Conservation (phyloP, 2,888 invertebrate genomes). For the Hypercompe scribonia region DNA sequence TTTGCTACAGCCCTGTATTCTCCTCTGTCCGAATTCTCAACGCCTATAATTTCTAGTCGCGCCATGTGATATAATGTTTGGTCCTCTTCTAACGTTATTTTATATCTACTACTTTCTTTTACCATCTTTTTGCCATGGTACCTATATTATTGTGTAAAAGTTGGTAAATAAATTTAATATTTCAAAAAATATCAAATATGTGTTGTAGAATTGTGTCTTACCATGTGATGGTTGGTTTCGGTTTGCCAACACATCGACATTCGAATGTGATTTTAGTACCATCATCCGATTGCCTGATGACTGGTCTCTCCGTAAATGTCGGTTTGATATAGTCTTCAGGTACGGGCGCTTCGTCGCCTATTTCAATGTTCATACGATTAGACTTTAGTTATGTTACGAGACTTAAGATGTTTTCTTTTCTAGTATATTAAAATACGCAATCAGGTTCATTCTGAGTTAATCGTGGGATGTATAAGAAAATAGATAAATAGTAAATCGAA, state of each 20-base stretch:
- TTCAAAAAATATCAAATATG: constrained; percentile 36
- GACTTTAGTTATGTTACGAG: constrained; percentile 53
- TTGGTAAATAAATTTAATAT: constrained; percentile 47
- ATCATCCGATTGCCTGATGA: constrained; percentile 98
- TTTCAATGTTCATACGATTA: constrained; percentile 68
- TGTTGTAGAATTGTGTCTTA: constrained; percentile 83
- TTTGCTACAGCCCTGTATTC: constrained; percentile 97
- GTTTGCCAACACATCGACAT: constrained; percentile 98
- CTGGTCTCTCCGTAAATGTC: constrained; percentile 98
- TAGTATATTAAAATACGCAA: constrained; percentile 67
- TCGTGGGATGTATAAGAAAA: constrained; percentile 74
- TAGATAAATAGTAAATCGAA: constrained; percentile 68
- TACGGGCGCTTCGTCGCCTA: constrained; percentile 98
- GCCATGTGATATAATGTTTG: constrained; percentile 97
- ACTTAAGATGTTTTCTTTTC: constrained; percentile 86
- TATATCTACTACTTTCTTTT: constrained; percentile 93
- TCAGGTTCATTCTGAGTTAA: constrained; percentile 74
- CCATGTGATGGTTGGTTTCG: constrained; percentile 97
- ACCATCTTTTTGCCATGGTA: constrained; percentile 93
- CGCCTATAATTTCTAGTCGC: constrained; percentile 94
- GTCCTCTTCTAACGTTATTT: constrained; percentile 94
- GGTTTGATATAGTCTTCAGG: constrained; percentile 98
- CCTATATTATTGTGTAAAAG: constrained; percentile 84
- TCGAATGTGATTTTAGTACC: constrained; percentile 98
- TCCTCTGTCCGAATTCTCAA: constrained; percentile 95